These are phyloP conservation scores for Zenarchopterus dispar DNA, from an alignment of 2,797 vertebrate genomes.

Conservation along the genomic window DNA sequence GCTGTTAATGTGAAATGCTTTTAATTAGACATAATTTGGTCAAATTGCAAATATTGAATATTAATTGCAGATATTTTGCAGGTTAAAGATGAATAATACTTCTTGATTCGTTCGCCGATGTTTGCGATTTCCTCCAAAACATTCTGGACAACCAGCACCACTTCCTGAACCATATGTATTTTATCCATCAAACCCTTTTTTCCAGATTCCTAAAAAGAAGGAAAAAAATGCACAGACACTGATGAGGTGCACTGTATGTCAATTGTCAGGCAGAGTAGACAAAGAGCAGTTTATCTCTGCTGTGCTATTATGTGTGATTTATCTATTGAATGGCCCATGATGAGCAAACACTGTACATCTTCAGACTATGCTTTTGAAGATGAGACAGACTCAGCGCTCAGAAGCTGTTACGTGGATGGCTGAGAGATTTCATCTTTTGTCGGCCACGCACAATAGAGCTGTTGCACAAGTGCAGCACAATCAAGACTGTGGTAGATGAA, in stretches of 20 bases:
- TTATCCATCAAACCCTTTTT: slow-evolving; percentile 95
- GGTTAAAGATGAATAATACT: slow-evolving; percentile 79
- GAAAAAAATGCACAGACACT: slow-evolving; percentile 59
- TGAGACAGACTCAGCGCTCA: slow-evolving; percentile 67
- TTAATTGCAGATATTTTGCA: neutral
- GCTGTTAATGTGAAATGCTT: neutral
- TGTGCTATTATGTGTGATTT: slow-evolving; percentile 79
- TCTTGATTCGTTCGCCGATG: slow-evolving; percentile 94
- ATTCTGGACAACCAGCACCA: slow-evolving; percentile 91
- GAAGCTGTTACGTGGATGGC: slow-evolving; percentile 69
- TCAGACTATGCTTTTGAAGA: slow-evolving; percentile 77
- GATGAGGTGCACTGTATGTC: slow-evolving; percentile 72
- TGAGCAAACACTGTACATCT: slow-evolving; percentile 80
- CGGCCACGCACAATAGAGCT: slow-evolving; percentile 75
- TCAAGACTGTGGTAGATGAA: slow-evolving; percentile 80
- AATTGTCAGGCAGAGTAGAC: slow-evolving; percentile 73
- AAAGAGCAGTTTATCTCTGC: slow-evolving; percentile 77
- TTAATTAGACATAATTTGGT: neutral
- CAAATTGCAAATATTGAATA: neutral
- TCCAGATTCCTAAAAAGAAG: slow-evolving; percentile 86
- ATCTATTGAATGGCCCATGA: slow-evolving; percentile 83
- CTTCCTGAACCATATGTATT: slow-evolving; percentile 97
- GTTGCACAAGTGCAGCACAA: slow-evolving; percentile 77
- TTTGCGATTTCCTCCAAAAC: slow-evolving; percentile 91
- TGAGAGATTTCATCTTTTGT: slow-evolving; percentile 80